Conservation (phyloP, 2,113 vertebrate species). For the Ciconia stormi region DNA sequence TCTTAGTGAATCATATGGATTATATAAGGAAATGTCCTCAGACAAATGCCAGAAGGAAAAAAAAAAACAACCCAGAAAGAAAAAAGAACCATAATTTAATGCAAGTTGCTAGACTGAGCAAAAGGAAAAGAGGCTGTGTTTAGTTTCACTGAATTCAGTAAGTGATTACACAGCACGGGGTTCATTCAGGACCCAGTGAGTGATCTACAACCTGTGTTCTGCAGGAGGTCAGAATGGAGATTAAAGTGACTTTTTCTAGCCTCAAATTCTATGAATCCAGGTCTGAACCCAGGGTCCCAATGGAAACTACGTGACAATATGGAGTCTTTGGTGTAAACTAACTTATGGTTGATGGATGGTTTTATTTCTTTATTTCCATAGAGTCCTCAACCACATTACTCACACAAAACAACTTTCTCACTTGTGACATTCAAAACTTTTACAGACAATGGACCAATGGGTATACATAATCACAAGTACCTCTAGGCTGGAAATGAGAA, state of each 20-base stretch:
- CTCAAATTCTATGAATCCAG: conserved; percentile 13
- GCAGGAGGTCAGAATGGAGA: conserved; percentile 16
- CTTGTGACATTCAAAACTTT: conserved; percentile 61
- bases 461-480: not conserved
- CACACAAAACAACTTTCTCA: not conserved
- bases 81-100: not conserved
- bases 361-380: conserved; percentile 29
- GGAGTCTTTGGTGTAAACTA: conserved; percentile 12
- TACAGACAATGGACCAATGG: conserved; percentile 32
- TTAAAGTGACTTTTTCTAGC: conserved; percentile 34
- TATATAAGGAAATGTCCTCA: not conserved
- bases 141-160: not conserved
- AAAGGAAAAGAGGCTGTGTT: not conserved
- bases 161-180: not conserved
- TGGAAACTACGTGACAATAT: not conserved
- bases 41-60: not conserved
- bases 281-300: not conserved
- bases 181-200: not conserved
- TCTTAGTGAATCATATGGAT: not conserved
- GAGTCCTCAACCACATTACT: conserved; percentile 25
- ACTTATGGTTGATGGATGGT: not conserved
- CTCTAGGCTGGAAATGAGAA: not conserved
- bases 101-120: not conserved
- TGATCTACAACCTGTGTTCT: conserved; percentile 34
- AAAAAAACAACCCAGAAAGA: not conserved